These are phyloP conservation scores for Hyperoplus lanceolatus DNA, from an alignment of 2,797 vertebrate species.

Conservation along the genomic window DNA sequence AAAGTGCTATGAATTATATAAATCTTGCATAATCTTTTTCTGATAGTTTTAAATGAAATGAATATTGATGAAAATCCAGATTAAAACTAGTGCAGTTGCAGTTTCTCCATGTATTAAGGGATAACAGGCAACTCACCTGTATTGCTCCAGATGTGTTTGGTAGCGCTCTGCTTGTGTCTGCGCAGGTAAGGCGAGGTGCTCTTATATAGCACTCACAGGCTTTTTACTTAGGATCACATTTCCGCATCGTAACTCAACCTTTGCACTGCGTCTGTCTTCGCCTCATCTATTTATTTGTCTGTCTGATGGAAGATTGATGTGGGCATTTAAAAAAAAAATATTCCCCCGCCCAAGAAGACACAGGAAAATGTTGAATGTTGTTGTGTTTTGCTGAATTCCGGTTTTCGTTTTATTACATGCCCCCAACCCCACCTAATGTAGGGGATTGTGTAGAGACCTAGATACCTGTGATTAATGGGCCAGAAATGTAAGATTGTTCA, in stretches of 20 bases:
- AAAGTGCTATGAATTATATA: background rate
- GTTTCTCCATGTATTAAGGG: background rate
- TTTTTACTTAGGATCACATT: slow-evolving; percentile 54
- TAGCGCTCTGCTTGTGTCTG: slow-evolving; percentile 36
- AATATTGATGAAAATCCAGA: background rate
- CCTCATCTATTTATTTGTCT: slow-evolving; percentile 9
- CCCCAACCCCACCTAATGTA: background rate
- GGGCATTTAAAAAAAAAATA: background rate
- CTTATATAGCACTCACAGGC: slow-evolving; percentile 57
- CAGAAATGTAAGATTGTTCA: background rate
- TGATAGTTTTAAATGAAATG: background rate
- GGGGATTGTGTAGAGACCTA: background rate
- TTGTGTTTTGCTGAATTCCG: background rate
- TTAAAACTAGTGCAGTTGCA: background rate
- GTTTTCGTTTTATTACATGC: background rate
- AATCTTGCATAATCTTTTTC: background rate
- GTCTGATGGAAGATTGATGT: background rate
- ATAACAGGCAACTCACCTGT: slow-evolving; percentile 61
- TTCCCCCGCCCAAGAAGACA: background rate
- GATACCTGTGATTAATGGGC: background rate
- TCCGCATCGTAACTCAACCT: slow-evolving; percentile 45
- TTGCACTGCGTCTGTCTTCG: slow-evolving; percentile 45
- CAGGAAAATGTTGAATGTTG: background rate
- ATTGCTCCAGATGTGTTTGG: slow-evolving; percentile 23
- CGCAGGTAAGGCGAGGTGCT: slow-evolving; percentile 17